Conservation (phyloP, 2,113 vertebrate genomes). For the Podiceps cristatus region DNA sequence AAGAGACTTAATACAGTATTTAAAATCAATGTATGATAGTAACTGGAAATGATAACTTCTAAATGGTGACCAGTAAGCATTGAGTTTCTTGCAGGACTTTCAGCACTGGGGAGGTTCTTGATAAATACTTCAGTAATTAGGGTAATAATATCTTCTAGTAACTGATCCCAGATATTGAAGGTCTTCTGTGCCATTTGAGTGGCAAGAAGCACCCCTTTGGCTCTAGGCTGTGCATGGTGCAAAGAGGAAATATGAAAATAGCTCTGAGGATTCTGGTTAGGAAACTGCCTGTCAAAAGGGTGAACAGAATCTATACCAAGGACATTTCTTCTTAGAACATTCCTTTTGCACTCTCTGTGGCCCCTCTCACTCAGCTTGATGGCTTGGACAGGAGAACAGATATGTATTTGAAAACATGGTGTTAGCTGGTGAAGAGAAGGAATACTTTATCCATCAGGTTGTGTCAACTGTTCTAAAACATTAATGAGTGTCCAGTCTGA, state of each 20-base stretch:
- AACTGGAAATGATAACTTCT: background rate
- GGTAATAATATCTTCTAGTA: background rate
- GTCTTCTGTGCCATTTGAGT: background rate
- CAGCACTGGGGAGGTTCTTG: background rate
- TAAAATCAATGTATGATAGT: background rate
- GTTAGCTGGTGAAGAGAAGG: background rate
- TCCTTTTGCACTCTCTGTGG: background rate
- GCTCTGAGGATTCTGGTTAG: background rate
- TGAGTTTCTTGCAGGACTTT: background rate
- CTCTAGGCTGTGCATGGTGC: background rate
- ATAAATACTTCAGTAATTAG: background rate
- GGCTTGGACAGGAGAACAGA: background rate
- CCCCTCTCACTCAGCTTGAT: background rate
- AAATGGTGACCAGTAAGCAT: background rate
- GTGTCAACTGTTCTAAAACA: background rate
- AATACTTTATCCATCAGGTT: background rate
- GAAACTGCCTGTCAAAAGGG: background rate
- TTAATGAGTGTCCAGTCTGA: background rate
- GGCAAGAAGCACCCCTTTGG: background rate
- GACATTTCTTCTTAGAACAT: background rate
- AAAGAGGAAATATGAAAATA: background rate
- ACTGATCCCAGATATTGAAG: background rate
- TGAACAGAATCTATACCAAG: background rate
- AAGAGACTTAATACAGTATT: background rate
- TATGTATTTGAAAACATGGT: background rate